These are phyloP conservation scores for Azorinus chamasolen DNA, from an alignment of 2,888 invertebrate genomes.

Conservation along the genomic window DNA sequence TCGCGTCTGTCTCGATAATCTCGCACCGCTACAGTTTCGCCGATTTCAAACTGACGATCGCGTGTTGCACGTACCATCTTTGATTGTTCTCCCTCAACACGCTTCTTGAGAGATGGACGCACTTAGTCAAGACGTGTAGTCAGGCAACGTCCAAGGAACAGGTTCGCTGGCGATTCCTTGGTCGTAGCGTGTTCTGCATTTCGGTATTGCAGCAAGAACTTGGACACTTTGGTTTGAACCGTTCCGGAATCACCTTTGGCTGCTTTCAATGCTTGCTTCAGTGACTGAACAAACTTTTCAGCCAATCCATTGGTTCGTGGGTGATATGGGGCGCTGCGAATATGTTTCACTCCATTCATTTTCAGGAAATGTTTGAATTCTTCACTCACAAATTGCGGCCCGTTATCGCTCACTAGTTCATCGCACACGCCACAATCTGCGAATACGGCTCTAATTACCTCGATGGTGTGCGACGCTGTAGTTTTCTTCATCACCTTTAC, in stretches of 20 bases:
- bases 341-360: conserved; percentile 59
- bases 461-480: conserved; percentile 26
- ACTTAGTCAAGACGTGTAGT: conserved; percentile 18
- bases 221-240: conserved; percentile 27
- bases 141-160: conserved; percentile 60
- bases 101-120: conserved; percentile 14
- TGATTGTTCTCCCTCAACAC: conserved; percentile 14
- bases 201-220: conserved; percentile 26
- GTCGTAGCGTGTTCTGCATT: conserved; percentile 28
- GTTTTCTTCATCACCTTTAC: conserved; percentile 60
- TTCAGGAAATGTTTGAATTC: conserved; percentile 45
- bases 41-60: conserved; percentile 26
- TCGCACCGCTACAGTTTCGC: conserved; percentile 26
- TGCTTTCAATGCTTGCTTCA: too few species aligned
- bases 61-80: conserved; percentile 26
- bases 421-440: conserved; percentile 55
- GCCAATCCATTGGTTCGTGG: conserved; percentile 61
- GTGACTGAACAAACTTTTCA: conserved; percentile 62
- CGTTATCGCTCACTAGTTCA: conserved; percentile 56
- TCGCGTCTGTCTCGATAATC: conserved; percentile 25
- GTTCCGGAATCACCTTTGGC: conserved; percentile 29
- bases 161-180: conserved; percentile 23
- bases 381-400: conserved; percentile 48
- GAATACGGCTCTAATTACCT: conserved; percentile 44
- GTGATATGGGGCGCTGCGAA: conserved; percentile 58